Percentiles rank a stretch among this genome's conserved stretches.
These are phyloP conservation scores for Hypomesus transpacificus DNA, from an alignment of 2,113 vertebrate species.

Conservation along the genomic window DNA sequence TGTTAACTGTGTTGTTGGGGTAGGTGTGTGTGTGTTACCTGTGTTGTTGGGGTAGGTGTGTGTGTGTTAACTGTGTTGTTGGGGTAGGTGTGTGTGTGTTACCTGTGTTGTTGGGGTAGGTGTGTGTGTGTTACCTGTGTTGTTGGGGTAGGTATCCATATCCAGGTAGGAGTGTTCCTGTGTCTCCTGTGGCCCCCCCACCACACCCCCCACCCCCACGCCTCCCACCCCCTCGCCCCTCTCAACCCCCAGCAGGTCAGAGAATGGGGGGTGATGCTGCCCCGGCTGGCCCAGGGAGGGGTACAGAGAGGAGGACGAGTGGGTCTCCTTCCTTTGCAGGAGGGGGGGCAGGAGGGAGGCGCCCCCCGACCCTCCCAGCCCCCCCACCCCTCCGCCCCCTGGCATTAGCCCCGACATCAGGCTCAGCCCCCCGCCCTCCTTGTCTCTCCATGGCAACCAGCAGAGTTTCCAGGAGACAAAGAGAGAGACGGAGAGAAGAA, in stretches of 20 bases:
- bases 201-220: constrained; percentile 61
- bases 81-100: background rate
- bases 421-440: constrained; percentile 75
- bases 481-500: constrained; percentile 88
- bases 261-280: constrained; percentile 79
- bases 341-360: constrained; percentile 70
- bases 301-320: constrained; percentile 74
- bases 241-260: constrained; percentile 80
- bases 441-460: constrained; percentile 93
- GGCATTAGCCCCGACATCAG: constrained; percentile 75
- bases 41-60: background rate
- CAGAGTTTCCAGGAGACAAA: constrained; percentile 95
- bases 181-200: constrained; percentile 71
- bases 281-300: constrained; percentile 74
- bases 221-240: constrained; percentile 57
- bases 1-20: background rate
- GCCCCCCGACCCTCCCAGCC: constrained; percentile 60
- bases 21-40: constrained; percentile 10
- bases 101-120: background rate
- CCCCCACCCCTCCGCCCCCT: constrained; percentile 71
- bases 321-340: constrained; percentile 59
- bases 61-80: background rate
- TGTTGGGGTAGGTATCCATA: constrained; percentile 86
- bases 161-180: constrained; percentile 89
- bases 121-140: constrained; percentile 63